A percentile compares a stretch with the other conserved stretches of the same genome.
Evolutionary conservation across 2,797 vertebrate genomes (phyloP).

Genomic region (Craterocephalus amniculus): DNA sequence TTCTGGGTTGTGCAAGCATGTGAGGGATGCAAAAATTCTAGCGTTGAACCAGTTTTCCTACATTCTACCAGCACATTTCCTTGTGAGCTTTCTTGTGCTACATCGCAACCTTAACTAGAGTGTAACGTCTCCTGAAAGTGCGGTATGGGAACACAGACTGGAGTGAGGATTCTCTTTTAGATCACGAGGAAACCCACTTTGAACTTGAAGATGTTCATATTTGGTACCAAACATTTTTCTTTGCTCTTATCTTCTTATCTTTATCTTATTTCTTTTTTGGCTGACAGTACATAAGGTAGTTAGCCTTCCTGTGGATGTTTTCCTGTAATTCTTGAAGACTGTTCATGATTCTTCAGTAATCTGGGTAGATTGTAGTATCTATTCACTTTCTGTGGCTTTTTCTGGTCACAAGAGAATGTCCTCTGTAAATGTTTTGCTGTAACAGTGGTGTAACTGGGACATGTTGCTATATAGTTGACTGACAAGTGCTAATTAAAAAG

Average conservation of each 20-base stretch:
- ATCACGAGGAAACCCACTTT: conserved; percentile 22
- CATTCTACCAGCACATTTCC: conserved; percentile 64
- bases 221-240: conserved; percentile 48
- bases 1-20: conserved; percentile 29
- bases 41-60: conserved; percentile 61
- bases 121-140: conserved; percentile 19
- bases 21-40: conserved; percentile 45
- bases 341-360: conserved; percentile 3
- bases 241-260: not conserved
- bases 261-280: not conserved
- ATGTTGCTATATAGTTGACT: not conserved
- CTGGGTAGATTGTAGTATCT: not conserved
- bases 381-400: too few relatives aligned
- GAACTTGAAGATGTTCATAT: conserved; percentile 67
- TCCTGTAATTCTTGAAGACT: not conserved
- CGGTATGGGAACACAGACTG: conserved; percentile 38
- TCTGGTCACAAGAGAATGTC: not conserved
- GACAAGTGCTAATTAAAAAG: conserved; percentile 41
- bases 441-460: not conserved
- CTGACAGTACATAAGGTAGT: conserved; percentile 12
- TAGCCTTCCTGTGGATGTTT: not conserved
- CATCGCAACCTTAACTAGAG: conserved; percentile 32
- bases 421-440: not conserved
- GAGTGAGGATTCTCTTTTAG: conserved; percentile 35
- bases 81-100: conserved; percentile 16